Conservation (phyloP, 2,113 vertebrate genomes). For the Hippocampus abdominalis region DNA sequence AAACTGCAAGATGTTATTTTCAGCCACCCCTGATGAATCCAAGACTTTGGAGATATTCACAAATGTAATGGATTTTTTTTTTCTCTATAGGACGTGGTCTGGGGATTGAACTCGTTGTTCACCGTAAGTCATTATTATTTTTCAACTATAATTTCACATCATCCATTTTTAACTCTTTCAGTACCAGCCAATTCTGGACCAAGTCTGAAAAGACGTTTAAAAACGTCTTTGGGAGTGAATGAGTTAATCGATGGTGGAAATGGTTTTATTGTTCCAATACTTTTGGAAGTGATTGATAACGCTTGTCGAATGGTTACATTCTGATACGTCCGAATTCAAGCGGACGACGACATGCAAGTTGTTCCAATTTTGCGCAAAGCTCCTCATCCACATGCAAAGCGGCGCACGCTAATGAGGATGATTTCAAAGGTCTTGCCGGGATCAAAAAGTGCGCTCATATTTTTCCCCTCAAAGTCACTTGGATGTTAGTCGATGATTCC, state of each 20-base stretch:
- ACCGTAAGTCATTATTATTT: constrained; percentile 81
- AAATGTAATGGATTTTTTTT: background rate
- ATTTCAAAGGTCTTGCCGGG: background rate
- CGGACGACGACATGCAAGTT: no score
- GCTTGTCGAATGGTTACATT: no score
- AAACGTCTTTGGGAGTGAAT: no score
- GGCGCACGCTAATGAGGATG: background rate
- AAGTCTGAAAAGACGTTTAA: no score
- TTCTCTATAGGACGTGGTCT: constrained; percentile 89
- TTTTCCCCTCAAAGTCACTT: background rate
- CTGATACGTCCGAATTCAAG: no score
- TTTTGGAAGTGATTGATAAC: background rate
- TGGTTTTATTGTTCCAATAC: background rate
- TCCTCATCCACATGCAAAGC: background rate
- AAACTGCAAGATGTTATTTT: constrained; percentile 27
- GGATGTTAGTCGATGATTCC: background rate
- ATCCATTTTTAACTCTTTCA: no score
- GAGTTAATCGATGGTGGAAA: background rate
- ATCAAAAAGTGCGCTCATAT: background rate
- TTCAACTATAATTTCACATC: no score
- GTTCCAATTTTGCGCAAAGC: no score
- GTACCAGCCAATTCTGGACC: no score
- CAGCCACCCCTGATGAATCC: background rate
- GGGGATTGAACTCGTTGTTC: constrained; percentile 97
- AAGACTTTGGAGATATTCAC: background rate